Evolutionary conservation across 2,797 vertebrate species (phyloP).

Genomic region (Sebastes diaconus): DNA sequence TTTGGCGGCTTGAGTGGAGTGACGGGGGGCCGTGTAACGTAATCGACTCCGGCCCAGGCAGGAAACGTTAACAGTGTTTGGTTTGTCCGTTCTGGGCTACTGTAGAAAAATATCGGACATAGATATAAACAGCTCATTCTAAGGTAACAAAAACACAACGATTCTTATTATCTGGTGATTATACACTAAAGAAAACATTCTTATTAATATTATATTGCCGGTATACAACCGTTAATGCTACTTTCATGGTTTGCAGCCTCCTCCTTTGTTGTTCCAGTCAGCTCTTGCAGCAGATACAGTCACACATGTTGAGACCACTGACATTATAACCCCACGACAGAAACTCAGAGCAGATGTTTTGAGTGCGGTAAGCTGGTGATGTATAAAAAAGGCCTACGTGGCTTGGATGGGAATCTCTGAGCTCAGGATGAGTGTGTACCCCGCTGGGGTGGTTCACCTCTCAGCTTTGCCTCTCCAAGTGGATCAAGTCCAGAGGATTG

Average conservation of each 20-base stretch:
- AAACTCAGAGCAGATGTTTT: constrained; percentile 36
- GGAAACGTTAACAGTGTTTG: too few relatives aligned
- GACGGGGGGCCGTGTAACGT: too few relatives aligned
- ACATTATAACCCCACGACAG: constrained; percentile 14
- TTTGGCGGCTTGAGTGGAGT: too few relatives aligned
- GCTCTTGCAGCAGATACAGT: neutral
- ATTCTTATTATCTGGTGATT: too few relatives aligned
- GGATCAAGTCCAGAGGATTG: constrained; percentile 63
- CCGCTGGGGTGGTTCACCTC: constrained; percentile 33
- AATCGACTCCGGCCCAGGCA: too few relatives aligned
- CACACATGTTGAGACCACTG: neutral
- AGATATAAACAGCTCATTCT: too few relatives aligned
- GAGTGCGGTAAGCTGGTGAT: constrained; percentile 4
- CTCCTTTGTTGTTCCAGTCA: neutral
- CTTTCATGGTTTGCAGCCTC: neutral
- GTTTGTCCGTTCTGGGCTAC: too few relatives aligned
- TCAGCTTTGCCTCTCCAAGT: constrained; percentile 25
- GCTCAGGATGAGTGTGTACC: constrained; percentile 8
- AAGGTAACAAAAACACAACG: too few relatives aligned
- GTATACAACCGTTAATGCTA: neutral
- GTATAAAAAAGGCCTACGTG: constrained; percentile 20
- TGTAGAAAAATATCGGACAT: too few relatives aligned
- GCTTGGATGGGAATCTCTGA: constrained; percentile 25
- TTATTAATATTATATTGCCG: too few relatives aligned
- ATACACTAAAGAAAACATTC: too few relatives aligned